Evolutionary conservation across 1,140 invertebrate genomes (phyloP), one percentile per base, ranked within the genome.

Genomic region (Brachystomella parvula): DNA sequence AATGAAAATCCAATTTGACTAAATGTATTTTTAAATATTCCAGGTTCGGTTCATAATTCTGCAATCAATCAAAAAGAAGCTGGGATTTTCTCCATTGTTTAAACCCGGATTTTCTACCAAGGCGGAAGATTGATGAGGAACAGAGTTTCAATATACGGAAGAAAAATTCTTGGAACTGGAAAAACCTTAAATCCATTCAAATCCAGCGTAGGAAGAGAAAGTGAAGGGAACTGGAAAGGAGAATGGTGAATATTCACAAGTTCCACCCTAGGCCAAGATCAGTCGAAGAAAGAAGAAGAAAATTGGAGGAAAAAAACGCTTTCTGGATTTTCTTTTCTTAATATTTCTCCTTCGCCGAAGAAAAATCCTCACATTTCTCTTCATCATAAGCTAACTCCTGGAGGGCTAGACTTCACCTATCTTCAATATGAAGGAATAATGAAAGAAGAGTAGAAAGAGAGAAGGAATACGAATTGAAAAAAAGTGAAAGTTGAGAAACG

Each of bases 101-200:
- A 53, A 53, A 53, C 15, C 6, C 12, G 21, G 24, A 24, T n/a
- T 12, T 24, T 24, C 24, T 53, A n/a, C n/a, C 9, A 26, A 53
- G 57, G 30, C 26, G 21, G 30, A 59, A 59, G 57, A 59, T 59
- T 59, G 57, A 59, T 59, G 57, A 15, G 57, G 9, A n/a, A 12
- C n/a, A 44, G 9, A n/a, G 39, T 12, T 44, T 44, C 39, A 44
- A 44, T n/a, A n/a, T n/a, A n/a, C n/a, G n/a, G n/a, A n/a, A n/a
- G n/a, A n/a, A n/a, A n/a, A n/a, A n/a, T n/a, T n/a, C 9, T 6
- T 9, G 12, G 12, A 15, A 24, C 24, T 24, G 24, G 49, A 24
- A 53, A 53, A 24, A 53, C 3, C 9, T 15, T 24, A 15, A 24
- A 3, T 24, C 9, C 9, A 59, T 24, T 59, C 12, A 30, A 32